Conservation (phyloP, 2,797 vertebrate genomes). For the Triplophysa yarkandensis region DNA sequence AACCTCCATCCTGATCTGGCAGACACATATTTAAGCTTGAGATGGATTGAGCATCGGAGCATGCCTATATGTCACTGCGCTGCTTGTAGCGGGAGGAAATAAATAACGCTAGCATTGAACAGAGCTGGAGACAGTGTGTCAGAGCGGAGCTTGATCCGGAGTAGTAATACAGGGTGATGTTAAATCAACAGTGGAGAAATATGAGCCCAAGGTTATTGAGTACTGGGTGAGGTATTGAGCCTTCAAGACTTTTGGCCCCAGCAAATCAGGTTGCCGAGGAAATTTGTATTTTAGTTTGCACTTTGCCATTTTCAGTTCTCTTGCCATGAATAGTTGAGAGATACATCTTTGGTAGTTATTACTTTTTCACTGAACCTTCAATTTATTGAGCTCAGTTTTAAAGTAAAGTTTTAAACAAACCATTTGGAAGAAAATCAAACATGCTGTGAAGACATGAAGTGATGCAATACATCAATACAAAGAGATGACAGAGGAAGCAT, state of each 20-base stretch:
- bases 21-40: conserved; percentile 74
- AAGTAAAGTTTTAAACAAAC: background rate
- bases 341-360: conserved; percentile 54
- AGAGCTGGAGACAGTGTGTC: conserved; percentile 70
- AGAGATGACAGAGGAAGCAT: too few species aligned
- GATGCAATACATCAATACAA: too few species aligned
- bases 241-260: conserved; percentile 60
- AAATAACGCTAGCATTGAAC: conserved; percentile 71
- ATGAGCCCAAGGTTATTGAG: conserved; percentile 82
- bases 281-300: conserved; percentile 72
- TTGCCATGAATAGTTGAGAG: conserved; percentile 41
- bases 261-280: conserved; percentile 70
- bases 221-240: conserved; percentile 71
- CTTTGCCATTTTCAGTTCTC: conserved; percentile 62
- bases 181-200: conserved; percentile 80
- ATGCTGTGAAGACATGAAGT: too few species aligned
- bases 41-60: conserved; percentile 72
- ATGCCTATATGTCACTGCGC: conserved; percentile 70
- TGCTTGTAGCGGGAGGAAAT: conserved; percentile 64
- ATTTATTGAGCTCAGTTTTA: background rate
- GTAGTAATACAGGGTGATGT: conserved; percentile 73
- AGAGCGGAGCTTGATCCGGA: conserved; percentile 67
- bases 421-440: too few species aligned
- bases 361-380: conserved; percentile 35
- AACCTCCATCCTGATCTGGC: conserved; percentile 62